Percentiles rank a stretch among this genome's conserved stretches.
phyloP scores from a whole-genome alignment of 1,140 invertebrate species.

The Gonatopus flavifemur region DNA sequence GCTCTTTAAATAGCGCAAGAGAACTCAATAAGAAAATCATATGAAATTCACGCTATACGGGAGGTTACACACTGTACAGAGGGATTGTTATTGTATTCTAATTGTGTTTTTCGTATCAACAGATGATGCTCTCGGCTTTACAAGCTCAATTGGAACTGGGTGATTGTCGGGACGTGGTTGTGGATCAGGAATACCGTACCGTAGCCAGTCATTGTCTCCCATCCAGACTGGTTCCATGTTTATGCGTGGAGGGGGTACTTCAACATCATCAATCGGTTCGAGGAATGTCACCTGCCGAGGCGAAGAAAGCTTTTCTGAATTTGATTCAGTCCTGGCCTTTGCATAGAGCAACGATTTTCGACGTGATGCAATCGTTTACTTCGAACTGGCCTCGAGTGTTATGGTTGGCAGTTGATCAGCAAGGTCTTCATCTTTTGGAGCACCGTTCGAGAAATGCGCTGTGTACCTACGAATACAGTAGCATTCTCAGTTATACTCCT shows the following conservation, averaged over 20 bases:
- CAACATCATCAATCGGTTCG: conserved; percentile 85
- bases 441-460: conserved; percentile 83
- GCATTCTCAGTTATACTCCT: conserved; percentile 84
- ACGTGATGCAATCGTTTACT: conserved; percentile 95
- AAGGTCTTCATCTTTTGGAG: conserved; percentile 88
- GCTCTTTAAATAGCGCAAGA: too few relatives aligned
- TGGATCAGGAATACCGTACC: conserved; percentile 68
- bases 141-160: conserved; percentile 91
- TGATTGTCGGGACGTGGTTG: conserved; percentile 68
- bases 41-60: too few relatives aligned
- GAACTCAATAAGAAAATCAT: too few relatives aligned
- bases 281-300: conserved; percentile 81
- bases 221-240: conserved; percentile 71
- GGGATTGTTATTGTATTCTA: neutral
- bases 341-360: conserved; percentile 90
- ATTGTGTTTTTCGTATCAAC: conserved; percentile 36
- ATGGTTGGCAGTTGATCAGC: conserved; percentile 91
- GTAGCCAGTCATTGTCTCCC: conserved; percentile 83
- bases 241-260: conserved; percentile 77
- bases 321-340: conserved; percentile 91
- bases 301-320: conserved; percentile 92
- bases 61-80: too few relatives aligned
- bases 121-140: conserved; percentile 92
- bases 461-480: conserved; percentile 86
- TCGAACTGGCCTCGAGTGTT: conserved; percentile 90